These are phyloP conservation scores for Drosophila pseudoananassae DNA, from an alignment of 1,140 invertebrate species.

Conservation along the genomic window DNA sequence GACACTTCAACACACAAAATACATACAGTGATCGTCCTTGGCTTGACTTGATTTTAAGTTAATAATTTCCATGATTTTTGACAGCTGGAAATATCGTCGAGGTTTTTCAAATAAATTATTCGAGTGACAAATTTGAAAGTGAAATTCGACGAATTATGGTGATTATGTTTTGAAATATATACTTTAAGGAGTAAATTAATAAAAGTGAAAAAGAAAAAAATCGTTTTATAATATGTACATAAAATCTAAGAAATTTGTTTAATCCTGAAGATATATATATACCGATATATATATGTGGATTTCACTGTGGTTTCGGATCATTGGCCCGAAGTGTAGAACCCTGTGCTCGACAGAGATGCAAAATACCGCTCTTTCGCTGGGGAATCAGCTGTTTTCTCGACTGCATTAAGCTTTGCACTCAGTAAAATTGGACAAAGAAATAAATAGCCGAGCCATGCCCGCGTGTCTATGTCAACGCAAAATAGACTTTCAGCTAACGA, in stretches of 20 bases:
- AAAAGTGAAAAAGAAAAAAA: background rate
- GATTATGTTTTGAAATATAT: too few species aligned
- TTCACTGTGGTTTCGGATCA: conserved; percentile 43
- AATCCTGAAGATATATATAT: conserved; percentile 2
- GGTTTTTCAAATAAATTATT: background rate
- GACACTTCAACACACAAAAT: background rate
- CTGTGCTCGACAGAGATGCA: conserved; percentile 5
- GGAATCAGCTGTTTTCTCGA: conserved; percentile 29
- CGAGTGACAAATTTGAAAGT: background rate
- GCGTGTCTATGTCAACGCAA: conserved; percentile 53
- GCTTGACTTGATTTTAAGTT: background rate
- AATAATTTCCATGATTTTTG: background rate
- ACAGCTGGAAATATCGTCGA: background rate
- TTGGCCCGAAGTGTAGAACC: conserved; percentile 46
- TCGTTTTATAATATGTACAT: background rate
- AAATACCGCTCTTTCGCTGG: conserved; percentile 1
- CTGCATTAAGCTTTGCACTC: conserved; percentile 44
- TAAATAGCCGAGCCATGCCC: conserved; percentile 46
- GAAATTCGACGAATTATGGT: background rate
- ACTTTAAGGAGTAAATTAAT: too few species aligned
- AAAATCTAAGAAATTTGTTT: background rate
- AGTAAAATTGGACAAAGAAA: conserved; percentile 44
- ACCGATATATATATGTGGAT: conserved; percentile 7
- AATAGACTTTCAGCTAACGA: conserved; percentile 53
- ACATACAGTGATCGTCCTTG: conserved; percentile 10